Conservation (phyloP, 2,888 invertebrate species). For the Girardia tigrina region DNA sequence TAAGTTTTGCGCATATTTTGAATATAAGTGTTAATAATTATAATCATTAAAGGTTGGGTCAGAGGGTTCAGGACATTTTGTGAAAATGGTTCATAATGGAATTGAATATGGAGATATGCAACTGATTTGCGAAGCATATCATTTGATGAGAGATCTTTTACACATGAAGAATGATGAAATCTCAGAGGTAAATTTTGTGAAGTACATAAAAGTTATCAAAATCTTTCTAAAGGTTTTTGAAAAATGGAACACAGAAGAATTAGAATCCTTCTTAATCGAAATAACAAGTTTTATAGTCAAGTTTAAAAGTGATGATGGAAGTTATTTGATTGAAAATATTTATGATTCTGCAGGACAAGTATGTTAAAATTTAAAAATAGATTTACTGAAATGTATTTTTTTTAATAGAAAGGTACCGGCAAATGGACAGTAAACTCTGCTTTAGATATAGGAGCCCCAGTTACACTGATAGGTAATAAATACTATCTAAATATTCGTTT, state of each 20-base stretch:
- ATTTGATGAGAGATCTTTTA: conserved; percentile 64
- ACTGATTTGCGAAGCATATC: conserved; percentile 87
- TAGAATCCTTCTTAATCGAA: conserved; percentile 82
- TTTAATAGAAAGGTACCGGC: conserved; percentile 76
- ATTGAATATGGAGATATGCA: conserved; percentile 99
- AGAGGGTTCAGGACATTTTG: conserved; percentile 92
- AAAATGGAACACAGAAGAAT: conserved; percentile 83
- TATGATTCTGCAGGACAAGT: conserved; percentile 73
- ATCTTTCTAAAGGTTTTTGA: conserved; percentile 58
- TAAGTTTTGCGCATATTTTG: too few species aligned
- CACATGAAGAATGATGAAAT: conserved; percentile 67
- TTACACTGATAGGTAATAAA: conserved; percentile 82
- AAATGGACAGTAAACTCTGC: conserved; percentile 97
- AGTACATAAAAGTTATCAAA: background rate
- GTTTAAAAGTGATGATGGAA: conserved; percentile 68
- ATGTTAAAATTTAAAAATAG: too few species aligned
- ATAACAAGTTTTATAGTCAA: conserved; percentile 85
- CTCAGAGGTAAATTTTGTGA: conserved; percentile 53
- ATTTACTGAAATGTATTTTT: too few species aligned
- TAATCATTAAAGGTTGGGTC: conserved; percentile 61
- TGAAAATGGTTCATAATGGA: conserved; percentile 99
- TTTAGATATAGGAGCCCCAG: conserved; percentile 84
- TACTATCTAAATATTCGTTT: background rate
- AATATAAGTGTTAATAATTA: background rate
- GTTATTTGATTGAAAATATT: conserved; percentile 73